These are phyloP conservation scores for Lucifuga dentata DNA, from an alignment of 2,113 vertebrate genomes.

Conservation along the genomic window DNA sequence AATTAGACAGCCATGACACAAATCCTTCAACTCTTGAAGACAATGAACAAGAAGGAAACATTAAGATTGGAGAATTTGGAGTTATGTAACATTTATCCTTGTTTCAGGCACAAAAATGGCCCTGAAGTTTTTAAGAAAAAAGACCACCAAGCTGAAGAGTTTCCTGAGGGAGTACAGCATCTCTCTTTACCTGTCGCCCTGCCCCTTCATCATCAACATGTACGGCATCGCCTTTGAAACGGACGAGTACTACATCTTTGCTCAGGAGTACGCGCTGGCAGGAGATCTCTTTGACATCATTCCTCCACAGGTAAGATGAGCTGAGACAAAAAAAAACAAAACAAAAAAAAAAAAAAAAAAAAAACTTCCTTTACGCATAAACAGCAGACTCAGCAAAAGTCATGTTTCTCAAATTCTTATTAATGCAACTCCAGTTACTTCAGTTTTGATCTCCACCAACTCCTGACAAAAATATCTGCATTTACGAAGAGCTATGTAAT, in stretches of 20 bases:
- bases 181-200: constrained; percentile 85
- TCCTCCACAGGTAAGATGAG: constrained; percentile 82
- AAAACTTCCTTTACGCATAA: too few relatives aligned
- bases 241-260: constrained; percentile 85
- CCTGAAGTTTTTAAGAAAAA: constrained; percentile 85
- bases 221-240: constrained; percentile 85
- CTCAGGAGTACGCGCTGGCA: constrained; percentile 85
- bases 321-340: background rate
- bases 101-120: constrained; percentile 85
- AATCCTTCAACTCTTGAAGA: constrained; percentile 40
- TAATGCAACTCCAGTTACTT: too few relatives aligned
- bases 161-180: constrained; percentile 86
- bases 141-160: constrained; percentile 86
- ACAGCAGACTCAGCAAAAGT: too few relatives aligned
- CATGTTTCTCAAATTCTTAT: too few relatives aligned
- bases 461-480: too few relatives aligned
- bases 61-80: background rate
- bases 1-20: constrained; percentile 29
- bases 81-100: constrained; percentile 16
- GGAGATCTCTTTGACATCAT: constrained; percentile 88
- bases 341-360: too few relatives aligned
- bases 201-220: constrained; percentile 87
- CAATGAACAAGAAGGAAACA: background rate
- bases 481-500: too few relatives aligned
- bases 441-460: too few relatives aligned